Evolutionary conservation across 2,113 vertebrate species (phyloP), one percentile per base, ranked within the genome.

Genomic region (Elanoides forficatus): DNA sequence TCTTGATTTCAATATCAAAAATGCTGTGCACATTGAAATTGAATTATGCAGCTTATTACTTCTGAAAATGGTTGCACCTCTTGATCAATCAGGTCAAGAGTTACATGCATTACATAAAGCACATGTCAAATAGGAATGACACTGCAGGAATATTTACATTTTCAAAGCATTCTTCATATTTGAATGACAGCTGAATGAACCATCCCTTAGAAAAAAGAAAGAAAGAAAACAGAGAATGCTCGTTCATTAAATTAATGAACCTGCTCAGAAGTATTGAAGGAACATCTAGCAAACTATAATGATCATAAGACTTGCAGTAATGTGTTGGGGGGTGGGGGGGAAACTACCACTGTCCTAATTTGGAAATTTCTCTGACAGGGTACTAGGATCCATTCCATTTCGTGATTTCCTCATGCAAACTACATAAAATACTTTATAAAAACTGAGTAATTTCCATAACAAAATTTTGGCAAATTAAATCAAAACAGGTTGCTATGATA

Each of bases 401-500:
- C 20, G 42, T 4, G 0, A 59, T 74, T 89, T 82, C 56, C 81
- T 89, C 53, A 22, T 87, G 60, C 19, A 52, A 87, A 65, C 15
- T 23, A 25, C 7, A 6, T 78, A 21, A 95, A 84, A 50, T 92
- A 63, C 23, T 85, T 79, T 6, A 15, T 48, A 55, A 93, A 95
- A 93, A 32, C 20, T 22, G 36, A 85, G 27, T 72, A 23, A 56
- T 87, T 89, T 90, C 56, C 4, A 0, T 84, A 47, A 34, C 34
- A 71, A 47, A 84, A 75, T 91, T 93, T 84, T 94, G 87, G 70
- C 81, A 93, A 15, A 85, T 91, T 36, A 56, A 72, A 55, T 53
- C 56, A 47, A 91, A 91, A n/a, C 38, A 59, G n/a, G 81, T 97
- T 94, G 73, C 66, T 96, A 5, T 90, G 91, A 52, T 89, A 90